Evolutionary conservation across 2,113 vertebrate genomes (phyloP).

Genomic region (Takifugu bimaculatus): DNA sequence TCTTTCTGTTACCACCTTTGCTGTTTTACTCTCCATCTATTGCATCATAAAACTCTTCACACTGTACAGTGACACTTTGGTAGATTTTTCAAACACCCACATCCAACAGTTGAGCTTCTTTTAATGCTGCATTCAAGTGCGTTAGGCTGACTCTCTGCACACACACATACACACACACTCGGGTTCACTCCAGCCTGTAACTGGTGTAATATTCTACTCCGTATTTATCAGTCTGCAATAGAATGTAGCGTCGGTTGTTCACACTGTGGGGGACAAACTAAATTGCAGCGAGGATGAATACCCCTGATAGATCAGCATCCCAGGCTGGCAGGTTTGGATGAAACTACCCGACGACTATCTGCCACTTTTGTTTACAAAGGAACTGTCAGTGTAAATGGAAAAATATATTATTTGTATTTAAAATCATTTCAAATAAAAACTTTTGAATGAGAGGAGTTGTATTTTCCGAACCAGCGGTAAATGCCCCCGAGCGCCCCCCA

Average conservation of each 20-base stretch:
- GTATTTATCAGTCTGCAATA: constrained; percentile 63
- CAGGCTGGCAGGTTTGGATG: constrained; percentile 35
- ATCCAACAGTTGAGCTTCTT: constrained; percentile 7
- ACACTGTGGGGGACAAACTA: constrained; percentile 43
- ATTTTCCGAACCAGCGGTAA: neutral
- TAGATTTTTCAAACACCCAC: constrained; percentile 30
- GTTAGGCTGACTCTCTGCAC: constrained; percentile 31
- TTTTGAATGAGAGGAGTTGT: constrained; percentile 65
- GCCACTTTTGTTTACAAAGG: constrained; percentile 85
- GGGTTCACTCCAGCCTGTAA: constrained; percentile 31
- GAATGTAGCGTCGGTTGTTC: constrained; percentile 72
- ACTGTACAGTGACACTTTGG: constrained; percentile 23
- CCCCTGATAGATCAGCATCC: neutral
- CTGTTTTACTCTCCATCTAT: neutral
- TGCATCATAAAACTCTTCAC: constrained; percentile 13
- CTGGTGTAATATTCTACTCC: constrained; percentile 35
- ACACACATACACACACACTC: constrained; percentile 7
- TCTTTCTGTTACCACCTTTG: too few relatives aligned
- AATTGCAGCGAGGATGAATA: constrained; percentile 47
- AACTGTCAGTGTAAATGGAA: constrained; percentile 86
- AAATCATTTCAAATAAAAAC: constrained; percentile 88
- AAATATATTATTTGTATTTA: constrained; percentile 89
- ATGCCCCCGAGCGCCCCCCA: too few relatives aligned
- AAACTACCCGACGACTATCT: constrained; percentile 70
- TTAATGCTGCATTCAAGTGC: constrained; percentile 8